These are phyloP conservation scores for Pollenia griseotomentosa DNA, from an alignment of 2,888 invertebrate genomes.

Conservation along the genomic window DNA sequence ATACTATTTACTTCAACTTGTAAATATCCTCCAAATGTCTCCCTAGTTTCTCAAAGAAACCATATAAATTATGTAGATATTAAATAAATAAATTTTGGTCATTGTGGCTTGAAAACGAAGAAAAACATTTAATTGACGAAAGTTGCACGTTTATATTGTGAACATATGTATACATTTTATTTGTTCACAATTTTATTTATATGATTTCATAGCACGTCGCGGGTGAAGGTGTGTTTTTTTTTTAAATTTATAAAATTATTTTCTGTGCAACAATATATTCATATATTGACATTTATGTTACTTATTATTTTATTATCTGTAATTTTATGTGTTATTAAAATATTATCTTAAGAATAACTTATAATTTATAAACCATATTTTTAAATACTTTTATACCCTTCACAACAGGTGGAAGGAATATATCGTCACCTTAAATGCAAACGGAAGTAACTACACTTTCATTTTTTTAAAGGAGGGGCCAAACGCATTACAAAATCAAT, in stretches of 20 bases:
- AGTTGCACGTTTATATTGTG: slow-evolving; percentile 60
- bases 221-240: not conserved
- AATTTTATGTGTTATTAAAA: slow-evolving; percentile 31
- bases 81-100: slow-evolving; percentile 36
- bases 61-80: not conserved
- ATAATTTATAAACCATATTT: no score
- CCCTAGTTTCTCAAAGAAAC: slow-evolving; percentile 11
- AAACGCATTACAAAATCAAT: no score
- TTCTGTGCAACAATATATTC: not conserved
- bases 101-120: slow-evolving; percentile 36
- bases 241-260: not conserved
- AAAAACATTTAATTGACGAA: slow-evolving; percentile 57
- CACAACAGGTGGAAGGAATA: no score
- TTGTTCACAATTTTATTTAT: not conserved
- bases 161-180: slow-evolving; percentile 24
- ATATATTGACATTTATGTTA: not conserved
- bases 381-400: no score
- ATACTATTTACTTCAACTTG: not conserved
- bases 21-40: slow-evolving; percentile 32
- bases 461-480: no score
- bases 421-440: no score
- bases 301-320: not conserved
- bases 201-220: not conserved
- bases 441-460: no score
- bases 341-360: not conserved